A percentile compares a stretch with the other conserved stretches of the same genome.
phyloP scores from a whole-genome alignment of 2,888 invertebrate genomes.

The Apamea monoglypha region DNA sequence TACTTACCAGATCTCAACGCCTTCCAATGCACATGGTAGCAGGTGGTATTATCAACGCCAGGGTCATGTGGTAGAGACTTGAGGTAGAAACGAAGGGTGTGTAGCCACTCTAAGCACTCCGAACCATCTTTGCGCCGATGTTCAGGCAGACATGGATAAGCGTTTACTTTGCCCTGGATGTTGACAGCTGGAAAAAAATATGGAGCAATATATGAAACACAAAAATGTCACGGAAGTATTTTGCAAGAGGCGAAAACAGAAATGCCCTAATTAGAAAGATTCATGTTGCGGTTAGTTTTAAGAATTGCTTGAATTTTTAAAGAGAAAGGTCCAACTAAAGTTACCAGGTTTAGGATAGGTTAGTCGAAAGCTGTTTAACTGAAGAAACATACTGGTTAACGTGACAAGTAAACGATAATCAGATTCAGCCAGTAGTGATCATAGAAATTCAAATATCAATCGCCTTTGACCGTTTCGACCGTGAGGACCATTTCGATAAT shows the following conservation, averaged over 20 bases:
- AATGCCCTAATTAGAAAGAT: too few relatives aligned
- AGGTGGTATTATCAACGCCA: constrained; percentile 92
- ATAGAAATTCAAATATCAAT: neutral
- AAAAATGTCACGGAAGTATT: neutral
- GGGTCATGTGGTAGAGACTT: constrained; percentile 89
- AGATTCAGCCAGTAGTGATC: neutral
- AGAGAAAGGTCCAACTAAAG: neutral
- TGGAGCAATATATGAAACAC: neutral
- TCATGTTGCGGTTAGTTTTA: too few relatives aligned
- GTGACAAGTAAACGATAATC: neutral
- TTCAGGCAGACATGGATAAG: constrained; percentile 93
- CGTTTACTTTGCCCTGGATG: constrained; percentile 91
- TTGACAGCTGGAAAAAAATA: constrained; percentile 86
- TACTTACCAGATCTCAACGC: constrained; percentile 90
- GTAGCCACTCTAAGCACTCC: constrained; percentile 96
- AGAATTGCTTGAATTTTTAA: too few relatives aligned
- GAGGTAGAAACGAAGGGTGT: constrained; percentile 93
- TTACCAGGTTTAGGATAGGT: too few relatives aligned
- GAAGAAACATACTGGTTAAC: neutral
- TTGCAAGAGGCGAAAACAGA: neutral
- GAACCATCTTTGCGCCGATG: constrained; percentile 91
- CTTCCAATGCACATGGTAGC: constrained; percentile 96
- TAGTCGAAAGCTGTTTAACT: neutral
- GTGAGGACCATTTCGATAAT: neutral
- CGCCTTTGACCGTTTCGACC: too few relatives aligned